A percentile compares a stretch with the other conserved stretches of the same genome.
Conservation (phyloP, 2,113 vertebrate species). For the Coturnix japonica region DNA sequence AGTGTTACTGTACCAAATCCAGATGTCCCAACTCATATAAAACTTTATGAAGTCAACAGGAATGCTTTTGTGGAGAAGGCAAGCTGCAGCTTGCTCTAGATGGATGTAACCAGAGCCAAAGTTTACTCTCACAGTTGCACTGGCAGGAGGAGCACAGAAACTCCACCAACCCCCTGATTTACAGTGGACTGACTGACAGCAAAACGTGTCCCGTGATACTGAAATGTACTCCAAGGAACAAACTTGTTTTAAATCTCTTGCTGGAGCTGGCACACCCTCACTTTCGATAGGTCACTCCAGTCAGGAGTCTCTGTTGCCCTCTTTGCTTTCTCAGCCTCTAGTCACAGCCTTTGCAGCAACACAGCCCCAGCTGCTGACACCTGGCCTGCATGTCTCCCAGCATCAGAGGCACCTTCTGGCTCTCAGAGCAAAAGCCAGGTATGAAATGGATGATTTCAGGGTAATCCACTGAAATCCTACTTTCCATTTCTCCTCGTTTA, state of each 20-base stretch:
- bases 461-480: neutral
- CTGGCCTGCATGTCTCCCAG: neutral
- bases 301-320: neutral
- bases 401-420: neutral
- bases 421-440: accelerated
- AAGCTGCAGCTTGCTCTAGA: conserved; percentile 23
- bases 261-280: neutral
- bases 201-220: neutral
- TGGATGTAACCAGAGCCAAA: conserved; percentile 25
- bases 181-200: conserved; percentile 18
- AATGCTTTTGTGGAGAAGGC: conserved; percentile 1
- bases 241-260: neutral
- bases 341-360: accelerated
- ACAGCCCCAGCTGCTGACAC: neutral
- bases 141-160: neutral
- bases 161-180: conserved; percentile 13
- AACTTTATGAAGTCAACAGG: conserved; percentile 26
- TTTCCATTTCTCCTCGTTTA: neutral
- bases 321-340: neutral
- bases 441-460: neutral
- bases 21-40: conserved; percentile 28
- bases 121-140: neutral
- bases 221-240: neutral
- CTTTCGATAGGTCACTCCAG: conserved; percentile 7
- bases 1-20: conserved; percentile 29